Evolutionary conservation across 2,113 vertebrate genomes (phyloP).

Genomic region (Zapornia atra): DNA sequence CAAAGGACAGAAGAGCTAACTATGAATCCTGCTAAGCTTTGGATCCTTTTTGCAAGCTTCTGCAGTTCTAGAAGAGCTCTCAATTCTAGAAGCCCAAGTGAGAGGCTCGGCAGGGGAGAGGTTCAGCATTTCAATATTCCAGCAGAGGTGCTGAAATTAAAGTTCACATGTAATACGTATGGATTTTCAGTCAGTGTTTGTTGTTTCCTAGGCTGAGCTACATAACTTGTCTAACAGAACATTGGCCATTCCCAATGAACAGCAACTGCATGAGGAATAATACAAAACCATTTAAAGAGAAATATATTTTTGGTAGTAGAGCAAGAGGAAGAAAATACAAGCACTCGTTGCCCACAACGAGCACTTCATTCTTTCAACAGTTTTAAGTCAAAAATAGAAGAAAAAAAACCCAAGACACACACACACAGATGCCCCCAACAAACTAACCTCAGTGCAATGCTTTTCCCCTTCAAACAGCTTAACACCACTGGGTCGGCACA

Average conservation of each 20-base stretch:
- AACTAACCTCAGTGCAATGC: slow-evolving; percentile 81
- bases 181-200: not conserved
- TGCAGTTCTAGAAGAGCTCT: not conserved
- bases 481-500: slow-evolving; percentile 83
- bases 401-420: not conserved
- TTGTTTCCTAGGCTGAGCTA: not conserved
- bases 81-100: not conserved
- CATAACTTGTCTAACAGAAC: not conserved
- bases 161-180: not conserved
- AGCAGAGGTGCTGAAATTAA: not conserved
- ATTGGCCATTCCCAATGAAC: not conserved
- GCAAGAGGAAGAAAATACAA: not conserved
- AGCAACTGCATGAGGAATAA: not conserved
- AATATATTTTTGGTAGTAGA: not conserved
- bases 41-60: not conserved
- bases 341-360: not conserved
- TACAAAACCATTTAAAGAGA: not conserved
- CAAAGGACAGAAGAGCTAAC: not conserved
- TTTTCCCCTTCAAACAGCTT: slow-evolving; percentile 82
- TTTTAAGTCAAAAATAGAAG: not conserved
- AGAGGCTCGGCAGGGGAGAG: not conserved
- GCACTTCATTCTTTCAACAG: not conserved
- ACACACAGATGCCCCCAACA: not conserved
- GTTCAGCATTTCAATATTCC: not conserved
- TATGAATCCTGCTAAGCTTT: not conserved